Conservation (phyloP, 2,113 vertebrate species). For the Anser cygnoides region DNA sequence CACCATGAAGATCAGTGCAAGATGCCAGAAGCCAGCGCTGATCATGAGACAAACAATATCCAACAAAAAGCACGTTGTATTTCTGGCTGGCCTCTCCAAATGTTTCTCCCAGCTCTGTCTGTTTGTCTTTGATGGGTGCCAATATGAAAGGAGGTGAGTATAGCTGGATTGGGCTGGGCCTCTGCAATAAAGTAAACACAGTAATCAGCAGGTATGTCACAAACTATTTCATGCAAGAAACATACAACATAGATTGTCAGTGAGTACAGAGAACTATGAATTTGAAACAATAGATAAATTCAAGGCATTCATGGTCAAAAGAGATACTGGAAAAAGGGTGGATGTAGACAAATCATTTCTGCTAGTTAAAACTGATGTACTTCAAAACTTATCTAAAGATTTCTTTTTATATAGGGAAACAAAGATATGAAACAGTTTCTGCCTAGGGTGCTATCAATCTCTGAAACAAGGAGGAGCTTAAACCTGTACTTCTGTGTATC, state of each 20-base stretch:
- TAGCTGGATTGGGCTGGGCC: slow-evolving; percentile 88
- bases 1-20: slow-evolving; percentile 96
- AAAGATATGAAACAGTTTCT: not conserved
- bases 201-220: not conserved
- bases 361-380: not conserved
- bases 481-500: not conserved
- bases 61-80: slow-evolving; percentile 94
- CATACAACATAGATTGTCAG: not conserved
- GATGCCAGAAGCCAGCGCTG: slow-evolving; percentile 97
- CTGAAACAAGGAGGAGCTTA: not conserved
- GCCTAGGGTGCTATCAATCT: not conserved
- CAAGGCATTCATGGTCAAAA: not conserved
- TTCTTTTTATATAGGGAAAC: not conserved
- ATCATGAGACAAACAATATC: slow-evolving; percentile 96
- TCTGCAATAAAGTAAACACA: slow-evolving; percentile 75
- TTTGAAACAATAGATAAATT: not conserved
- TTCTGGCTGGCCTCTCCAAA: slow-evolving; percentile 90
- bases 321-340: not conserved
- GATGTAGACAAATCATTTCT: not conserved
- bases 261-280: not conserved
- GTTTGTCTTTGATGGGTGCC: slow-evolving; percentile 90
- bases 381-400: not conserved
- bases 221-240: not conserved
- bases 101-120: slow-evolving; percentile 89
- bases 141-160: slow-evolving; percentile 93